Base-by-base conservation (phyloP, 2,888 invertebrate species). In the Leptopilina syphax region DNA sequence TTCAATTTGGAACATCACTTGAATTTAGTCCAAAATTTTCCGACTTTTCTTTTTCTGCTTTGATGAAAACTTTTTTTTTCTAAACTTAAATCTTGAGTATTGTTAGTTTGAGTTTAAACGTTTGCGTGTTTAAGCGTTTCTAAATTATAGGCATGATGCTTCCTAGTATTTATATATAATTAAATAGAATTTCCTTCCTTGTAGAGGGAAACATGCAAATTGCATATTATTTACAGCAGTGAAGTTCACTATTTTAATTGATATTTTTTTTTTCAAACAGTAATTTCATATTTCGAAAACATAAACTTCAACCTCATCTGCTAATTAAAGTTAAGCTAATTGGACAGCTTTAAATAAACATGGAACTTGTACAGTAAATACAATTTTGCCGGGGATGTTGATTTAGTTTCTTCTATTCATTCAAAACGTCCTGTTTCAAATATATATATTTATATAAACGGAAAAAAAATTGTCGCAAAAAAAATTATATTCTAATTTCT, bases 161-260 rank as follows among this genome's bases (percentile, higher is more conserved):
- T 70, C 50, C 68, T 50, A 24, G 50, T 70, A 27, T 47, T 70
- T 50, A 70, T 70, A 50, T 70, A 70, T 70, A 70, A 70, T 70
- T 50, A 70, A 50, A 70, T 70, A 24, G 24, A 68, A 68, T 27
- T 68, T 68, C 47, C 68, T 68, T 68, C 24, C 50, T 44, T 12
- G 18, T 47, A 24, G 24, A 68, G 47, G 68, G 68, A 50, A 68
- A 24, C 18, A 68, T 47, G 50, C 12, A 68, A 68, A 68, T 68
- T 68, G 68, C 47, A 68, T 10, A 24, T 60, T 68, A 24, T 68
- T 68, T 68, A 50, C 50, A 68, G 18, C 60, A 60, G 60, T 60
- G n/a, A 60, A 60, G n/a, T 60, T 60, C 18, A 60, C 60, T 60
- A 60, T 60, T 60, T 60, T 60, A 60, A 60, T 60, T 60, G 60